Conservation (phyloP, 92 coral and sea anemone genomes). For the Porites lobata region DNA sequence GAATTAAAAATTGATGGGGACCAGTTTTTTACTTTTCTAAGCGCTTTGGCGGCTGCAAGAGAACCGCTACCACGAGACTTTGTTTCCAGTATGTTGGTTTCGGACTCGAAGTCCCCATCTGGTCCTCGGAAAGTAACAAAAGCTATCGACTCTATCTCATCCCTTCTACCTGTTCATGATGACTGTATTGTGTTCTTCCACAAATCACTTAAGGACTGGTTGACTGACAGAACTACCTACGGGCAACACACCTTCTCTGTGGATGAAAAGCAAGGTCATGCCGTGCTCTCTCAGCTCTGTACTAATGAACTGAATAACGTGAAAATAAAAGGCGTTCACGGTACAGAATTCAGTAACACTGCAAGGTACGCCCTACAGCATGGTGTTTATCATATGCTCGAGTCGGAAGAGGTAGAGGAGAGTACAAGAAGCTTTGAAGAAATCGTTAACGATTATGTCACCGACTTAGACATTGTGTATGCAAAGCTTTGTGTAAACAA, state of each 20-base stretch:
- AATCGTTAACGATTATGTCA: background rate
- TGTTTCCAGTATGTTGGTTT: background rate
- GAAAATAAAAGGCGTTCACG: background rate
- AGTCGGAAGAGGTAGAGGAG: background rate
- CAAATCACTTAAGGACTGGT: slow-evolving; percentile 72
- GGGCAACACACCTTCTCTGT: slow-evolving; percentile 30
- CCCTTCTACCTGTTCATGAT: slow-evolving; percentile 47
- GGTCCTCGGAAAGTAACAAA: background rate
- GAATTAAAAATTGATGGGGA: background rate
- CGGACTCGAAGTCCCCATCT: background rate
- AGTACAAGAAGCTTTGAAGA: background rate
- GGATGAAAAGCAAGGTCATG: no score
- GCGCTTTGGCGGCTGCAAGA: background rate
- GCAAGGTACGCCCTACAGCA: slow-evolving; percentile 9
- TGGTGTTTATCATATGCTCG: slow-evolving; percentile 18
- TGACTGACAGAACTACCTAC: background rate
- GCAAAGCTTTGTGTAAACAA: slow-evolving; percentile 20
- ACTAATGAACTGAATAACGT: background rate
- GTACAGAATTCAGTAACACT: background rate
- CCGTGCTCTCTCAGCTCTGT: slow-evolving; percentile 59
- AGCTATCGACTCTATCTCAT: slow-evolving; percentile 37
- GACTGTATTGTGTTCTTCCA: slow-evolving; percentile 56
- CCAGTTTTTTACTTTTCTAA: background rate
- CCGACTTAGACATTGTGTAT: slow-evolving; percentile 3
- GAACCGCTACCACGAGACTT: background rate